Evolutionary conservation across 2,113 vertebrate genomes (phyloP).

Genomic region (Poeciliopsis turrubarensis): DNA sequence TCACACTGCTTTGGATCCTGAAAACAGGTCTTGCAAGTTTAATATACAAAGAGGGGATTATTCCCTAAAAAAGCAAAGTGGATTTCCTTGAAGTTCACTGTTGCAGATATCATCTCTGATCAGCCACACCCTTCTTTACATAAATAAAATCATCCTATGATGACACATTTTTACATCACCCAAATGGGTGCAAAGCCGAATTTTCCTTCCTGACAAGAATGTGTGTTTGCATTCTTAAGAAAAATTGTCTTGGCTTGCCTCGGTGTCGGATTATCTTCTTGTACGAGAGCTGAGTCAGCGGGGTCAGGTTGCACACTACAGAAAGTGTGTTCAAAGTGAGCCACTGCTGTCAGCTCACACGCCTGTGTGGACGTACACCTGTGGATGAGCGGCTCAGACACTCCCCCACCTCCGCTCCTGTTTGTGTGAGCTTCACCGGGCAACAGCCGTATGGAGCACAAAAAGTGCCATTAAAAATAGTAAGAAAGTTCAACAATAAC

Average conservation of each 20-base stretch:
- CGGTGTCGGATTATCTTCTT: neutral
- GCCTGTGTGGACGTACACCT: constrained; percentile 54
- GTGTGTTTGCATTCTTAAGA: neutral
- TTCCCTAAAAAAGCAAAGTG: constrained; percentile 31
- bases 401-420: constrained; percentile 27
- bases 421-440: constrained; percentile 66
- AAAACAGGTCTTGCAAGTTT: constrained; percentile 64
- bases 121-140: constrained; percentile 43
- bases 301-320: constrained; percentile 18
- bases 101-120: constrained; percentile 21
- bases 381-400: constrained; percentile 30
- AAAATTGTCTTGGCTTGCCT: constrained; percentile 9
- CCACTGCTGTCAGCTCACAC: neutral
- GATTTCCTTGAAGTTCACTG: constrained; percentile 9
- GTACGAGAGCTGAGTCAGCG: neutral
- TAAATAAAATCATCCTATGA: neutral
- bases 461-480: neutral
- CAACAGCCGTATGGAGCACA: constrained; percentile 37
- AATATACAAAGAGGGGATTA: constrained; percentile 41
- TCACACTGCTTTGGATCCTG: constrained; percentile 24
- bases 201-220: neutral
- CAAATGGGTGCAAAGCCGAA: neutral
- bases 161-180: neutral
- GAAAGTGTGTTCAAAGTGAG: constrained; percentile 20
- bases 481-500: neutral